Percentiles rank a stretch among this genome's conserved stretches.
Evolutionary conservation across 2,113 vertebrate genomes (phyloP).

Genomic region (Lophochroa leadbeateri): DNA sequence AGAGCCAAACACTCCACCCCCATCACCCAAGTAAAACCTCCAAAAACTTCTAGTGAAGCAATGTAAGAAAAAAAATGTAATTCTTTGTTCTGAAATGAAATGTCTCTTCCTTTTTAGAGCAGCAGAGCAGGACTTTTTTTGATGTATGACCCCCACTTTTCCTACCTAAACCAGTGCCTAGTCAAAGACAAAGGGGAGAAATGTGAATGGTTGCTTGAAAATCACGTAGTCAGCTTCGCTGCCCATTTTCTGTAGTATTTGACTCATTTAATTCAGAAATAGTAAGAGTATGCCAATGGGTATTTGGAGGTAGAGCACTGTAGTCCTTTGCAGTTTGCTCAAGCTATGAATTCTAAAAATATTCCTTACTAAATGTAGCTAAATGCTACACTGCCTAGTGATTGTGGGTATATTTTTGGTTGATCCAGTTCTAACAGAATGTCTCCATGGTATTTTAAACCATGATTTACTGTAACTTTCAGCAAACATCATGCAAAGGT

Average conservation of each 20-base stretch:
- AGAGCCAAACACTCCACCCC: slow-evolving; percentile 66
- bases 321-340: neutral
- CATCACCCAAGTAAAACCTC: slow-evolving; percentile 45
- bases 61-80: neutral
- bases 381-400: neutral
- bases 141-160: slow-evolving; percentile 16
- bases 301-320: neutral
- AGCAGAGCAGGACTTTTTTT: slow-evolving; percentile 1
- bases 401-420: neutral
- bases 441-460: neutral
- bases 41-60: slow-evolving; percentile 43
- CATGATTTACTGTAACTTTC: neutral
- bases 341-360: neutral
- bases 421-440: neutral
- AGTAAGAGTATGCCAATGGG: neutral
- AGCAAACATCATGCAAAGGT: neutral
- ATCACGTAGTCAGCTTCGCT: neutral
- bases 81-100: slow-evolving; percentile 70
- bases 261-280: neutral
- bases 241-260: neutral
- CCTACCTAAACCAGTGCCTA: slow-evolving; percentile 1
- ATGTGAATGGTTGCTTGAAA: neutral
- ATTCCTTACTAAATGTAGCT: neutral
- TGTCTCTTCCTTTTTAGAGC: slow-evolving; percentile 42
- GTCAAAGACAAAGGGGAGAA: neutral